Evolutionary conservation across 2,113 vertebrate genomes (phyloP), one percentile per base, ranked within the genome.

Genomic region (Ascaphus truei): DNA sequence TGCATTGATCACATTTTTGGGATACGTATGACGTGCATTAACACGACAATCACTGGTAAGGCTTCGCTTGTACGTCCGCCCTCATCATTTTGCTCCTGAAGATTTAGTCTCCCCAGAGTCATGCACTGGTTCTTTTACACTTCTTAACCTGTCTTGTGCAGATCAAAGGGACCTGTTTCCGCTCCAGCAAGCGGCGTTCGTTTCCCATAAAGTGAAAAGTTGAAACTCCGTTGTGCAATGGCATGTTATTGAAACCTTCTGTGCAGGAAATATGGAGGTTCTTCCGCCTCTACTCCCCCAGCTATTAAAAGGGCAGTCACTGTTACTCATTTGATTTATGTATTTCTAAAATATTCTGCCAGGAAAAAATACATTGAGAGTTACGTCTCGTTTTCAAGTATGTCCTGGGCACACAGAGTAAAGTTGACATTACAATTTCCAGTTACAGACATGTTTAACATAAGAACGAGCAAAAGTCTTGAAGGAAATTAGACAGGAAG

Each of bases 191-290:
- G 5, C 62, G 39, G 18, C 47, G 62, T 18, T 71, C 59, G 55
- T 64, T 67, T 75, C 57, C 30, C 43, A 58, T 12, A 71, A 73
- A 37, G 13, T 68, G 7, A 9, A 72, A 78, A 77, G 25, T 30
- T 4, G 73, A 1, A 51, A 69, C 76, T 73, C 30, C 23, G 51
- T 64, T 71, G 2, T 76, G 10, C 26, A 67, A 1, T 57, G 16
- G 72, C 27, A 65, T 47, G 45, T 76, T 74, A 74, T 62, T 31
- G 59, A 77, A 82, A 77, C 25, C 52, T 67, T 65, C 45, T 74
- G 53, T 64, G 72, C 48, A 55, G 5, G 3, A 43, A 26, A 16
- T 13, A 11, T 25, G 26, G 25, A 12, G 50, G 20, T 2, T 30
- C 18, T 15, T n/a, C 29, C 13, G 34, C 6, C 48, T 37, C 13